Base-by-base conservation (phyloP, 2,888 invertebrate species). In the Epinotia demarniana region DNA sequence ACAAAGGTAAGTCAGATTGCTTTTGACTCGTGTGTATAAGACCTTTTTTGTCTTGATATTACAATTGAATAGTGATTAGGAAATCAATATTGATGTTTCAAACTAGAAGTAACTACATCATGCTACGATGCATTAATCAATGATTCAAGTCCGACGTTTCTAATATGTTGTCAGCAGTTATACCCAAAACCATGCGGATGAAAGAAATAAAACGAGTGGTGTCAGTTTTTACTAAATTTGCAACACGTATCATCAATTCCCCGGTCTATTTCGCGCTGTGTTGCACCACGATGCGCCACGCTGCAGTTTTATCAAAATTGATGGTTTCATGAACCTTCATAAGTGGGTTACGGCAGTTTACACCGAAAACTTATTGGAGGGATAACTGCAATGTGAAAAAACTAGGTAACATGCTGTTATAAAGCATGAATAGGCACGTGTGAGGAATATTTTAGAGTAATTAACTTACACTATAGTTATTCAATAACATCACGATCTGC, bases 231-330 rank as follows among this genome's bases (percentile, higher is more conserved):
- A 43, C 63, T 63, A 46, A n/a, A 63, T 19, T 27, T 55, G 12
- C 43, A 57, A 58, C 57, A 55, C 39, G 55, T 39, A 71, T 72
- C 63, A 72, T 72, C 57, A 43, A 72, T 72, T 43, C 63, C 39
- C 33, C n/a, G 53, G 53, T 53, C 58, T 60, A 46, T 69, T 60
- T 53, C n/a, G 46, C 43, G 72, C 72, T 64, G 63, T 72, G 55
- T 53, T 72, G 72, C 72, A 55, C 64, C 19, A 27, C 72, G 72
- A 57, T 64, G 72, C 63, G 64, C 57, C 64, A 27, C 66, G 73
- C 69, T 57, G 68, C 62, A 74, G 68, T 68, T 74, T 74, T 74
- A 69, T 74, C 74, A 70, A 46, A 70, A 74, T 64, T 16, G 58
- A 74, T 70, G 74, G 69, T 49, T 74, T 69, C 57, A 74, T 62